These are phyloP conservation scores for Microtus ochrogaster DNA, from an alignment of 2,113 vertebrate genomes.

Conservation along the genomic window DNA sequence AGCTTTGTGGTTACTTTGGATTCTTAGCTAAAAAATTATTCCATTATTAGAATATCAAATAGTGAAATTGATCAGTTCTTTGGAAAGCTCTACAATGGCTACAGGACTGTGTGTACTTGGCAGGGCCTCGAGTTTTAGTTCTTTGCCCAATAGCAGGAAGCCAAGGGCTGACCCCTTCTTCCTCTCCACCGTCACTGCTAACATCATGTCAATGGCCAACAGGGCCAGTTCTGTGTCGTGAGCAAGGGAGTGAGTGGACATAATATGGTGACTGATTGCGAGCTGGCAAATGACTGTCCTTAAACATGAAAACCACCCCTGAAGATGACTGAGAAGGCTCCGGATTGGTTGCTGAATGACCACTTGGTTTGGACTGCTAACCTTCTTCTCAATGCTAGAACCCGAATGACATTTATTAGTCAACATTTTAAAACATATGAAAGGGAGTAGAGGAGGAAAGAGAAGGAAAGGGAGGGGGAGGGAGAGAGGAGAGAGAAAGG, in stretches of 20 bases:
- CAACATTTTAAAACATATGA: constrained; percentile 5
- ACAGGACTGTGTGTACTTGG: constrained; percentile 65
- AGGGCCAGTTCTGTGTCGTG: background rate
- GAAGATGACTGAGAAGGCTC: background rate
- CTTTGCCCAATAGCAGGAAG: constrained; percentile 48
- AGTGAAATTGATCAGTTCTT: constrained; percentile 56
- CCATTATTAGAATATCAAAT: constrained; percentile 65
- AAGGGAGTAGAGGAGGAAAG: background rate
- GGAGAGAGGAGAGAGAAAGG: rapidly evolving
- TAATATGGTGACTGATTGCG: background rate
- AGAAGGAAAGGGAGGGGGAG: too few relatives aligned
- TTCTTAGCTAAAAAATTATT: constrained; percentile 53
- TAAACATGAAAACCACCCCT: background rate
- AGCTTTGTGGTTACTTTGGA: constrained; percentile 67
- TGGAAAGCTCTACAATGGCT: background rate
- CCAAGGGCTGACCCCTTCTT: background rate
- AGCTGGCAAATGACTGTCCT: background rate
- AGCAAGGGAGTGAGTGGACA: background rate
- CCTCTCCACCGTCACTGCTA: background rate
- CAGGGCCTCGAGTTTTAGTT: background rate
- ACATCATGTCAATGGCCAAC: background rate
- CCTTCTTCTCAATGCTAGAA: background rate
- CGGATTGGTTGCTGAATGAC: background rate
- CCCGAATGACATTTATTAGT: background rate
- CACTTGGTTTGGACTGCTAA: background rate